These are phyloP conservation scores for Megathymus violae DNA, from an alignment of 1,140 invertebrate species.

Conservation along the genomic window DNA sequence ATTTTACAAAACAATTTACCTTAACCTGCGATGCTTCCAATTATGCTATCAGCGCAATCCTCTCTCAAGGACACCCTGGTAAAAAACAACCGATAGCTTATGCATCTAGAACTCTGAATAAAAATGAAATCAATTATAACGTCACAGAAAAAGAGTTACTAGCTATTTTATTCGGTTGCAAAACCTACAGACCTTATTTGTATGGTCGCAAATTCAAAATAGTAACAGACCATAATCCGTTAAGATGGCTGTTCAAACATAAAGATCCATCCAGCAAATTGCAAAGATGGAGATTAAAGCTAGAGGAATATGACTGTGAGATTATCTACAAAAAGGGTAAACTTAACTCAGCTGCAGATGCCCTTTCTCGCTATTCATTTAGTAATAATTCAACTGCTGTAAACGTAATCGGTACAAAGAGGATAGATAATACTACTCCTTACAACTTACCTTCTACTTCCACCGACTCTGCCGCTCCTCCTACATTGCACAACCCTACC, in stretches of 20 bases:
- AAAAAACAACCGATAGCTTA: constrained; percentile 9
- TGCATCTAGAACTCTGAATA: constrained; percentile 20
- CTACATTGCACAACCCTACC: constrained; percentile 11
- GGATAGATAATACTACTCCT: neutral
- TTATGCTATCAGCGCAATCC: neutral
- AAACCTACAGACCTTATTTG: constrained; percentile 64
- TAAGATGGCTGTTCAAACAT: constrained; percentile 77
- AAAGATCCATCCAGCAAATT: constrained; percentile 60
- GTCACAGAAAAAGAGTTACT: constrained; percentile 46
- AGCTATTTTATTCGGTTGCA: constrained; percentile 65
- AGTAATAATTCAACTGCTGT: neutral
- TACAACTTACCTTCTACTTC: neutral
- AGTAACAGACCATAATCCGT: constrained; percentile 80
- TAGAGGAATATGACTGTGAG: constrained; percentile 6
- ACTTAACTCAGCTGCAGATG: constrained; percentile 29
- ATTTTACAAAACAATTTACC: constrained; percentile 10
- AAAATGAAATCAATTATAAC: constrained; percentile 12
- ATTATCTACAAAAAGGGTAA: constrained; percentile 1
- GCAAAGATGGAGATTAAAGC: constrained; percentile 24
- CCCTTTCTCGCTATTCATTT: constrained; percentile 24
- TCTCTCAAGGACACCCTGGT: neutral
- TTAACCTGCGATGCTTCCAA: constrained; percentile 27
- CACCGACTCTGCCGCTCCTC: neutral
- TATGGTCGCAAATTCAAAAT: constrained; percentile 77
- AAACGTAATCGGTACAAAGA: constrained; percentile 1